Conservation (phyloP, 2,113 vertebrate genomes). For the Vulpes lagopus region DNA sequence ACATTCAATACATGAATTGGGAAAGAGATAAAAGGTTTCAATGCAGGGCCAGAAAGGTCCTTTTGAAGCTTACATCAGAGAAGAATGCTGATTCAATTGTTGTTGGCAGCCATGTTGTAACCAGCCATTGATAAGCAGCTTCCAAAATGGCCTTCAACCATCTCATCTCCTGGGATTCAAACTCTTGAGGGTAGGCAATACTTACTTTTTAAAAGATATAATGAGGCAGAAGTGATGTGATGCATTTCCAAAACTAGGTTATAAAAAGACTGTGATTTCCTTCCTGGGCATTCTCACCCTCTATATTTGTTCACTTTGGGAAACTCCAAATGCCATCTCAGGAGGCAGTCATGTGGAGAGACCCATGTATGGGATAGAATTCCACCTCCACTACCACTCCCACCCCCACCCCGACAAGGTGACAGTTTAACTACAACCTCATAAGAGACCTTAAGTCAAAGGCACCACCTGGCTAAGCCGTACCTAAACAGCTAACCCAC, state of each 20-base stretch:
- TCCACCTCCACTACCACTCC: neutral
- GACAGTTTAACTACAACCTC: neutral
- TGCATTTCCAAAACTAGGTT: neutral
- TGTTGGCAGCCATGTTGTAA: neutral
- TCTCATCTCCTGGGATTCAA: neutral
- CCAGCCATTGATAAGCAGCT: neutral
- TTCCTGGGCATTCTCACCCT: neutral
- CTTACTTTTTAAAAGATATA: neutral
- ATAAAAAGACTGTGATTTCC: slow-evolving; percentile 21
- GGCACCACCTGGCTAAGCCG: neutral
- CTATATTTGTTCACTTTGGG: neutral
- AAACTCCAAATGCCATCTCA: neutral
- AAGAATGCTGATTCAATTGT: neutral
- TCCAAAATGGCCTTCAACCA: neutral
- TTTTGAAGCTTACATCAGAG: neutral
- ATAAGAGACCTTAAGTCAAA: neutral
- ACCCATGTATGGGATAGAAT: neutral
- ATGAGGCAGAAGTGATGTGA: neutral
- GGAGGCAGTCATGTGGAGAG: neutral
- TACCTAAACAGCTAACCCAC: neutral
- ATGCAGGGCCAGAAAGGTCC: neutral
- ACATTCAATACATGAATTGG: neutral
- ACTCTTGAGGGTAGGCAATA: neutral
- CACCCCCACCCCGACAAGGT: neutral
- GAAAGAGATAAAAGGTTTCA: neutral